Conservation (phyloP, 2,113 vertebrate species). For the Passer domesticus region DNA sequence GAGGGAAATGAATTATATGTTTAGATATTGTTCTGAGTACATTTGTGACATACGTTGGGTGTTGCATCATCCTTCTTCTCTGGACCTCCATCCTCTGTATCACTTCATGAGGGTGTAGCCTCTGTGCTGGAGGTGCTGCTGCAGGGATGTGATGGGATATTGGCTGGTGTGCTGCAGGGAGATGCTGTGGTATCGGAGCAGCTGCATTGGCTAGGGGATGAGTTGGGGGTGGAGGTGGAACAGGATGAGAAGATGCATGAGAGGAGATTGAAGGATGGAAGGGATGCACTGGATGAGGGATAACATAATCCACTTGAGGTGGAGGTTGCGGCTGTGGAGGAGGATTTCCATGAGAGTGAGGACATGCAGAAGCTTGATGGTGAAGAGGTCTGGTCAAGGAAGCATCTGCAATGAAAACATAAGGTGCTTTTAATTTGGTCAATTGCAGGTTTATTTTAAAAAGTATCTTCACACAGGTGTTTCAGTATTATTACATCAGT, state of each 20-base stretch:
- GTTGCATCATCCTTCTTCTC: slow-evolving; percentile 95
- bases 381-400: slow-evolving; percentile 91
- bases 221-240: slow-evolving; percentile 84
- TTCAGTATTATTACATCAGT: not conserved
- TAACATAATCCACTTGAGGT: slow-evolving; percentile 91
- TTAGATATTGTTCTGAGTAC: slow-evolving; percentile 59
- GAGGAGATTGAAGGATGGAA: slow-evolving; percentile 90
- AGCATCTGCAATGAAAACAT: slow-evolving; percentile 80
- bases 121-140: slow-evolving; percentile 87
- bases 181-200: slow-evolving; percentile 87
- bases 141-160: slow-evolving; percentile 90
- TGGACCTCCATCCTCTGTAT: slow-evolving; percentile 98
- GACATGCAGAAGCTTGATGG: slow-evolving; percentile 91
- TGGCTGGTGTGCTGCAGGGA: slow-evolving; percentile 88
- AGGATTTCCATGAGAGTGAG: slow-evolving; percentile 92
- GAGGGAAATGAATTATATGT: slow-evolving; percentile 44
- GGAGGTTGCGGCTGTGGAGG: slow-evolving; percentile 89
- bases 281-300: slow-evolving; percentile 92
- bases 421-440: not conserved
- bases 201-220: slow-evolving; percentile 85
- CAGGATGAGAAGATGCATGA: slow-evolving; percentile 85
- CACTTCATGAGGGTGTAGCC: slow-evolving; percentile 94
- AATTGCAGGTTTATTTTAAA: not conserved
- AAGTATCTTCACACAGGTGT: not conserved
- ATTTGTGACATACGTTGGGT: slow-evolving; percentile 88